These are phyloP conservation scores for Xestia ashworthii DNA, from an alignment of 2,888 invertebrate species.

Conservation along the genomic window DNA sequence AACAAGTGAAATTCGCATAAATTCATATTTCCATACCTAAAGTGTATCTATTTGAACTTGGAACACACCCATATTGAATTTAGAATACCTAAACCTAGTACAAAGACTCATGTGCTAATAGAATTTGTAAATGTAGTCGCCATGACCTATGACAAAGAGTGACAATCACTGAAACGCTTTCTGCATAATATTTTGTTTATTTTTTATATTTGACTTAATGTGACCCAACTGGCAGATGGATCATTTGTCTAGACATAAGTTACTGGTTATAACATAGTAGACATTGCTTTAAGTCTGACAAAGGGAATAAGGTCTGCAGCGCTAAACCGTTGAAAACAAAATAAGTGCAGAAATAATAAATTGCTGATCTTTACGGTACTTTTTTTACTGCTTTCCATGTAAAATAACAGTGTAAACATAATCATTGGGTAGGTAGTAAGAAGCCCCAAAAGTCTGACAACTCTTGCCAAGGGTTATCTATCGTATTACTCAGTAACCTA, in stretches of 20 bases:
- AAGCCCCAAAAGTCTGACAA: too few relatives aligned
- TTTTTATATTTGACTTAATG: too few relatives aligned
- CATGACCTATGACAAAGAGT: constrained; percentile 7
- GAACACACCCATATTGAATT: constrained; percentile 17
- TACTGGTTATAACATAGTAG: background rate
- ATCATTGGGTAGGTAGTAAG: too few relatives aligned
- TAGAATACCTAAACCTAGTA: background rate
- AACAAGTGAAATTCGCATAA: constrained; percentile 40
- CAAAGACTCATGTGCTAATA: constrained; percentile 1
- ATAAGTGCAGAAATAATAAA: too few relatives aligned
- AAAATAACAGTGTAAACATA: too few relatives aligned
- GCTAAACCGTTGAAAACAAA: too few relatives aligned
- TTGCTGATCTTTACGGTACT: too few relatives aligned
- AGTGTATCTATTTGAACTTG: constrained; percentile 18
- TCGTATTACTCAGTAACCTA: too few relatives aligned
- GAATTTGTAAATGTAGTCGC: constrained; percentile 2
- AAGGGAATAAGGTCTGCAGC: too few relatives aligned
- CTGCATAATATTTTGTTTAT: background rate
- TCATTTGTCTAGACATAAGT: background rate
- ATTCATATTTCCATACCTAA: constrained; percentile 26
- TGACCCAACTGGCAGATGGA: background rate
- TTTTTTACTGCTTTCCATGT: too few relatives aligned
- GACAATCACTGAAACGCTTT: background rate
- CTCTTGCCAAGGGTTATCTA: too few relatives aligned
- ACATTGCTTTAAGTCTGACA: background rate